A percentile compares a stretch with the other conserved stretches of the same genome.
phyloP scores from a whole-genome alignment of 2,888 invertebrate genomes.

The Penaeus monodon region DNA sequence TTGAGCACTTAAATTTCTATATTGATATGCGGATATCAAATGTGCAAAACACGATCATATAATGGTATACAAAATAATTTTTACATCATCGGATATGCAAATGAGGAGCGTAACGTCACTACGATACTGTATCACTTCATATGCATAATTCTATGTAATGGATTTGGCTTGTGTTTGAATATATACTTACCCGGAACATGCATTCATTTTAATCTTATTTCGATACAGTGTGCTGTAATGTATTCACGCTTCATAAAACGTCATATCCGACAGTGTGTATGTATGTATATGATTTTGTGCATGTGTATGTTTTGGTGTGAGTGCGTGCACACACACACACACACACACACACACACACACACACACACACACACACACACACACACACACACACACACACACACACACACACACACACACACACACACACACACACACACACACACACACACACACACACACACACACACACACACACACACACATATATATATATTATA shows the following conservation, averaged over 20 bases:
- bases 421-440: background rate
- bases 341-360: constrained; percentile 16
- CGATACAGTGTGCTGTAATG: background rate
- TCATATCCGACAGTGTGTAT: too few species aligned
- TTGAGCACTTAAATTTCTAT: too few species aligned
- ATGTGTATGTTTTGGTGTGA: too few species aligned
- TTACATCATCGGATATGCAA: constrained; percentile 9
- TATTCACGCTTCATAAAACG: background rate
- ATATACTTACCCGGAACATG: constrained; percentile 8
- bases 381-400: constrained; percentile 16
- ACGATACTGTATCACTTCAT: constrained; percentile 21
- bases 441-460: background rate
- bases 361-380: constrained; percentile 4
- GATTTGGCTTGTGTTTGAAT: constrained; percentile 3
- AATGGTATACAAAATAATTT: too few species aligned
- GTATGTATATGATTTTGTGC: too few species aligned
- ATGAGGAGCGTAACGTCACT: constrained; percentile 1
- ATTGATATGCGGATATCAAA: too few species aligned
- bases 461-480: background rate
- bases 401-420: background rate
- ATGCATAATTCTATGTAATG: constrained; percentile 13
- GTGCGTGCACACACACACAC: background rate
- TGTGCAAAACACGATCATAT: too few species aligned
- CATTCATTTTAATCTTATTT: constrained; percentile 19
- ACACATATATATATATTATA: constrained; percentile 18